Evolutionary conservation across 2,797 vertebrate species (phyloP).

Genomic region (Uromys caudimaculatus): DNA sequence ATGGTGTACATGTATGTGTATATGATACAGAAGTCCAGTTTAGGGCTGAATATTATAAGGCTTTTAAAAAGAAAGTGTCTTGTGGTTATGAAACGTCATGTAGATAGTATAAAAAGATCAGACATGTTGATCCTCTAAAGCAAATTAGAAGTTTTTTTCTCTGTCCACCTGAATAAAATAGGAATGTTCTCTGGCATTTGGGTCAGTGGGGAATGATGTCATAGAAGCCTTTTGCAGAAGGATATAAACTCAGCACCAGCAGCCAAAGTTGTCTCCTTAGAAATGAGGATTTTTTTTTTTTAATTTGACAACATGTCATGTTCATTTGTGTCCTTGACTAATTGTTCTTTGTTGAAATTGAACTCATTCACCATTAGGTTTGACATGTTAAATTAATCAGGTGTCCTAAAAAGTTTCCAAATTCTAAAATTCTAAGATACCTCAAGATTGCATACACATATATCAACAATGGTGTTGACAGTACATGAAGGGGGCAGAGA

Average conservation of each 20-base stretch:
- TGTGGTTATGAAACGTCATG: background rate
- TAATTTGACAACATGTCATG: slow-evolving; percentile 55
- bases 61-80: background rate
- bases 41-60: background rate
- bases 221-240: too few relatives aligned
- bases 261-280: background rate
- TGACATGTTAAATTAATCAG: slow-evolving; percentile 76
- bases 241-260: too few relatives aligned
- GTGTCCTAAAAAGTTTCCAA: slow-evolving; percentile 68
- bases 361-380: slow-evolving; percentile 70
- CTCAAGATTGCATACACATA: slow-evolving; percentile 45
- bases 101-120: background rate
- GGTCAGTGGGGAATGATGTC: background rate
- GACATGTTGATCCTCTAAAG: background rate
- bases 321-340: slow-evolving; percentile 71
- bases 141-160: background rate
- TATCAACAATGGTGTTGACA: slow-evolving; percentile 60
- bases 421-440: slow-evolving; percentile 57
- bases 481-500: background rate
- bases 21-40: background rate
- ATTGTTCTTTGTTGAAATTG: slow-evolving; percentile 70
- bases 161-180: background rate
- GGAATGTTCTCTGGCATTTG: background rate
- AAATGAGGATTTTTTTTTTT: background rate
- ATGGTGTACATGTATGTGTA: too few relatives aligned